Percentiles rank a stretch among this genome's conserved stretches.
These are phyloP conservation scores for Hipparchia sbordonii DNA, from an alignment of 2,888 invertebrate species.

Conservation along the genomic window DNA sequence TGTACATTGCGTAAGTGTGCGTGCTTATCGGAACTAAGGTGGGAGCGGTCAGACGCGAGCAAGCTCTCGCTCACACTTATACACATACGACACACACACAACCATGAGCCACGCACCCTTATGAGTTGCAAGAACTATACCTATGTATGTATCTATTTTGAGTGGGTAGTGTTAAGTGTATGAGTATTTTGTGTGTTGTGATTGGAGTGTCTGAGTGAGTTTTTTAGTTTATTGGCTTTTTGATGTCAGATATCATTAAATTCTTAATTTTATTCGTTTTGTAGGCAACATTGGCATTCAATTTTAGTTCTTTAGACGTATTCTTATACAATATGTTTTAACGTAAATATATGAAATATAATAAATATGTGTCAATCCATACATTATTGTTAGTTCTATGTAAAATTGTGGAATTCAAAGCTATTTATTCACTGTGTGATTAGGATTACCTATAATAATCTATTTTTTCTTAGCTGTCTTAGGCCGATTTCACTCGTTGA, in stretches of 20 bases:
- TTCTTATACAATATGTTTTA: slow-evolving; percentile 14
- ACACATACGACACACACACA: no score
- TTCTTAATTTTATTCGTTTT: slow-evolving; percentile 14
- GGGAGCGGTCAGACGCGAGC: no score
- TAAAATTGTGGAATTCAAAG: background rate
- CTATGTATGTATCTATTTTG: background rate
- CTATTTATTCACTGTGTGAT: no score
- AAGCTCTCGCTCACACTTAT: no score
- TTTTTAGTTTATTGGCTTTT: slow-evolving; percentile 3
- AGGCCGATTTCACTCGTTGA: no score
- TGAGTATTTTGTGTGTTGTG: slow-evolving; percentile 1
- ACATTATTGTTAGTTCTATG: no score
- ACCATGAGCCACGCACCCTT: no score
- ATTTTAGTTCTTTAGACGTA: slow-evolving; percentile 5
- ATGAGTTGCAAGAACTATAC: no score
- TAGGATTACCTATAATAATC: no score
- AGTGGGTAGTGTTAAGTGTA: background rate
- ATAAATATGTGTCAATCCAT: background rate
- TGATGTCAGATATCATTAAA: slow-evolving; percentile 18
- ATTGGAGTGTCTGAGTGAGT: slow-evolving; percentile 19
- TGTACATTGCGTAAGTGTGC: no score
- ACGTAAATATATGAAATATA: slow-evolving; percentile 18
- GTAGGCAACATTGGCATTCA: background rate
- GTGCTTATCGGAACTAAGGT: no score
- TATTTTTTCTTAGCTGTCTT: no score